A percentile compares a stretch with the other conserved stretches of the same genome.
These are phyloP conservation scores for Colaptes auratus DNA, from an alignment of 2,113 vertebrate species.

Conservation along the genomic window DNA sequence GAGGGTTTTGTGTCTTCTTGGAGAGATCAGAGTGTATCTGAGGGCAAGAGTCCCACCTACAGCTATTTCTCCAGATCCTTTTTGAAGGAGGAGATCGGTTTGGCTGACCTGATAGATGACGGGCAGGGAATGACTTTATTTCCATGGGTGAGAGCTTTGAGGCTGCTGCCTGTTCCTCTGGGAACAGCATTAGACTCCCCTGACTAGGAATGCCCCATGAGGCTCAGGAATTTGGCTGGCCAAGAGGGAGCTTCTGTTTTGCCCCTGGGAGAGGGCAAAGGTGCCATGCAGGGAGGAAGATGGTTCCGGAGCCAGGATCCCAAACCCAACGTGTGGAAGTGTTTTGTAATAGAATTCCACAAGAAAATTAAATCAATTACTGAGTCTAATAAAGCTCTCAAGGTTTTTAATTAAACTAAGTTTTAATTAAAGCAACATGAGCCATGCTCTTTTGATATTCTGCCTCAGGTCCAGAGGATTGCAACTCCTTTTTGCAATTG, in stretches of 20 bases:
- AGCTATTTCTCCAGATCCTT: background rate
- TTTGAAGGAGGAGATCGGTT: background rate
- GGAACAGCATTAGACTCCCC: rapidly evolving
- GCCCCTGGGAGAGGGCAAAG: background rate
- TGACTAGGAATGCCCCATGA: rapidly evolving
- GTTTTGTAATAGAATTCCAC: slow-evolving; percentile 62
- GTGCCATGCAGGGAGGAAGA: background rate
- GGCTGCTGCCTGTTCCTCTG: background rate
- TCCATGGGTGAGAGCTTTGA: background rate
- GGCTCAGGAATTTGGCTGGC: background rate
- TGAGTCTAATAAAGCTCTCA: slow-evolving; percentile 88
- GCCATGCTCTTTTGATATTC: slow-evolving; percentile 72
- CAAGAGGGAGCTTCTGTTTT: background rate
- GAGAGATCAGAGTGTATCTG: background rate
- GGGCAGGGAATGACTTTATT: background rate
- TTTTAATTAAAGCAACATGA: slow-evolving; percentile 90
- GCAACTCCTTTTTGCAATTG: slow-evolving; percentile 65
- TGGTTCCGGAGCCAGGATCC: background rate
- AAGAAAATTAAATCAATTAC: slow-evolving; percentile 97
- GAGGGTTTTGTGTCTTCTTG: background rate
- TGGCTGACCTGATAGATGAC: background rate
- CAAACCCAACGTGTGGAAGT: background rate
- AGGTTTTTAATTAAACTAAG: slow-evolving; percentile 93
- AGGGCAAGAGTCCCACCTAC: rapidly evolving
- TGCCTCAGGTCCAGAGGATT: slow-evolving; percentile 72